phyloP scores from a whole-genome alignment of 2,797 vertebrate species.

The Catostomus latipinnis region DNA sequence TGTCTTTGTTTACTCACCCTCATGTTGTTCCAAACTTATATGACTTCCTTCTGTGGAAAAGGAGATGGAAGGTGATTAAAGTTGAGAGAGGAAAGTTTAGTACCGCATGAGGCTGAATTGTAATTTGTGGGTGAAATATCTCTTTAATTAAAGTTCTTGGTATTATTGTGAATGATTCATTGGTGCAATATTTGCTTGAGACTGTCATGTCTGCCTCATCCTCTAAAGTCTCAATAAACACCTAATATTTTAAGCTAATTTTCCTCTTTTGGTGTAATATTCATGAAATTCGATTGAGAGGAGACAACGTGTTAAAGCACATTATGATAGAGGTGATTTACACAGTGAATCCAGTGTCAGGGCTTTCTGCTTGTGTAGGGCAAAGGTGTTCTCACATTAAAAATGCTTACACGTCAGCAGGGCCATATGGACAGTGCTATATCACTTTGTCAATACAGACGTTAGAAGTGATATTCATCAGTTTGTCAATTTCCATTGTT shows the following conservation, averaged over 20 bases:
- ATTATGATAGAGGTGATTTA: constrained; percentile 56
- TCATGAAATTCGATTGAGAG: constrained; percentile 29
- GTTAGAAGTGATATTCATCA: constrained; percentile 55
- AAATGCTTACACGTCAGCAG: constrained; percentile 59
- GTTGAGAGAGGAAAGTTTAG: no score
- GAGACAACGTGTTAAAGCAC: constrained; percentile 51
- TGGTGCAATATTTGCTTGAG: neutral
- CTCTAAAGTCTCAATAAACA: neutral
- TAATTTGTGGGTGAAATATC: no score
- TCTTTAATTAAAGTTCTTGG: no score
- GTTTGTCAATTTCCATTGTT: constrained; percentile 57
- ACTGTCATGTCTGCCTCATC: neutral
- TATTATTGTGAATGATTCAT: no score
- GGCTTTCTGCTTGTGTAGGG: constrained; percentile 52
- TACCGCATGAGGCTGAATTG: no score
- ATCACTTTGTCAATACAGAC: constrained; percentile 58
- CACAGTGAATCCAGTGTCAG: constrained; percentile 53
- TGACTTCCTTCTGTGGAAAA: no score
- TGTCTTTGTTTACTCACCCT: no score
- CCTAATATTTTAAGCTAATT: constrained; percentile 35
- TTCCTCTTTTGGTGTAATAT: constrained; percentile 35
- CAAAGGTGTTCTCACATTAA: constrained; percentile 59
- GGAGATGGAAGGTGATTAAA: no score
- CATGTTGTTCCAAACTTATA: no score
- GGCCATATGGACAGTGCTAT: constrained; percentile 59